Evolutionary conservation across 2,888 invertebrate genomes (phyloP), one percentile per base, ranked within the genome.

Genomic region (Sarcophaga carnaria): DNA sequence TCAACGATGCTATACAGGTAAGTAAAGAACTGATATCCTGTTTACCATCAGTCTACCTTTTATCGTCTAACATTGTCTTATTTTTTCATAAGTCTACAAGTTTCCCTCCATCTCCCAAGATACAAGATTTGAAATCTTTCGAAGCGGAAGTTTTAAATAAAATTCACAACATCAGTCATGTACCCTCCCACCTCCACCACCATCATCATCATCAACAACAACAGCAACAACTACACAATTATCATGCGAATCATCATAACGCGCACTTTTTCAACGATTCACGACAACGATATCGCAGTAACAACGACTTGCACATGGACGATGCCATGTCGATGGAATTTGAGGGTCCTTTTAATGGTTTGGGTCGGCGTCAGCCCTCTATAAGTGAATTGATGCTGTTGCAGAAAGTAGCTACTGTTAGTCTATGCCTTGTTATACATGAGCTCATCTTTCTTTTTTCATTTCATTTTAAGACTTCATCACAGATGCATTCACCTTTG

Each of bases 281-380:
- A 1, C 90, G 90, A 4, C 92, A 93, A 10, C 90, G 92, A 0
- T 93, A 93, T 90, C 92, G 93, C 62, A 95, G 94, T 89, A 93
- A 94, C 11, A 93, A 93, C 90, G 94, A 95, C 90, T 90, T 94
- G 27, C 92, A 94, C 70, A 92, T 92, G 82, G 93, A 93, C 59
- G 94, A 94, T 79, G 87, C 93, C 22, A 93, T 91, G 85, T 88
- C 74, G 17, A 64, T 63, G 77, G 88, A 88, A 12, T 87, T 75
- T 70, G 78, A 54, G 86, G 77, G 37, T 37, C 37, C 70, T 86
- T 83, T 70, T 71, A 88, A 76, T 83, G 88, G 82, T 17, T 87
- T 62, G 78, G 90, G 86, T 8, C 86, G 90, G 49, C 89, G 91
- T 5, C 92, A 92, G 0, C 90, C 91, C 60, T 89, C 90, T 59